Percentiles rank a stretch among this genome's conserved stretches.
phyloP scores from a whole-genome alignment of 2,888 invertebrate species.

The Amphimallon solstitiale region DNA sequence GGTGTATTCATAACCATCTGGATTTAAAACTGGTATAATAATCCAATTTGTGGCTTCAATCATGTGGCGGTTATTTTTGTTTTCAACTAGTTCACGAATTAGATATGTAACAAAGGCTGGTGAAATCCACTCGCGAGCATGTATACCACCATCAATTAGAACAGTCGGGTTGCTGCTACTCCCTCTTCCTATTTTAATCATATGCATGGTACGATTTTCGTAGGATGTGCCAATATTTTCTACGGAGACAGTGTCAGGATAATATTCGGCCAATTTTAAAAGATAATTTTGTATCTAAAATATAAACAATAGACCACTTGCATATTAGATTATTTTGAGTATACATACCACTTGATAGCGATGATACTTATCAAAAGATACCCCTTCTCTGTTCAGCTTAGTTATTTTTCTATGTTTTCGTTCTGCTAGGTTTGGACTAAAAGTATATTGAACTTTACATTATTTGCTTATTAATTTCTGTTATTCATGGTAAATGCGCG shows the following conservation, averaged over 20 bases:
- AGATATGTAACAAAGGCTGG: slow-evolving; percentile 73
- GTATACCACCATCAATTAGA: slow-evolving; percentile 71
- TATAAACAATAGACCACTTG: no score
- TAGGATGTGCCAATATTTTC: slow-evolving; percentile 68
- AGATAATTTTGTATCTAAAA: slow-evolving; percentile 60
- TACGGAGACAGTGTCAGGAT: slow-evolving; percentile 64
- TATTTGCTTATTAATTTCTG: no score
- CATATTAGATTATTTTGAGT: not conserved
- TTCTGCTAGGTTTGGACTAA: not conserved
- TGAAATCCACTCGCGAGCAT: slow-evolving; percentile 78
- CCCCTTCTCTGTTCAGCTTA: slow-evolving; percentile 61
- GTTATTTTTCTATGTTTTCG: no score
- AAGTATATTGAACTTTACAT: no score
- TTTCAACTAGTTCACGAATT: slow-evolving; percentile 72
- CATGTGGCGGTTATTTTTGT: slow-evolving; percentile 66
- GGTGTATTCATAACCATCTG: slow-evolving; percentile 76
- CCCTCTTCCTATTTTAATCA: slow-evolving; percentile 71
- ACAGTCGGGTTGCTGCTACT: slow-evolving; percentile 68
- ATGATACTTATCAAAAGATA: slow-evolving; percentile 62
- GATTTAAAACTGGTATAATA: slow-evolving; percentile 75
- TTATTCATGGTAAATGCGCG: no score
- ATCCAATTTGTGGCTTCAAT: slow-evolving; percentile 73
- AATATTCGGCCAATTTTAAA: slow-evolving; percentile 60
- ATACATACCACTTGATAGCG: slow-evolving; percentile 57
- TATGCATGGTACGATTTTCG: slow-evolving; percentile 61